These are phyloP conservation scores for Athripsodes cinereus DNA, from an alignment of 2,888 invertebrate genomes.

Conservation along the genomic window DNA sequence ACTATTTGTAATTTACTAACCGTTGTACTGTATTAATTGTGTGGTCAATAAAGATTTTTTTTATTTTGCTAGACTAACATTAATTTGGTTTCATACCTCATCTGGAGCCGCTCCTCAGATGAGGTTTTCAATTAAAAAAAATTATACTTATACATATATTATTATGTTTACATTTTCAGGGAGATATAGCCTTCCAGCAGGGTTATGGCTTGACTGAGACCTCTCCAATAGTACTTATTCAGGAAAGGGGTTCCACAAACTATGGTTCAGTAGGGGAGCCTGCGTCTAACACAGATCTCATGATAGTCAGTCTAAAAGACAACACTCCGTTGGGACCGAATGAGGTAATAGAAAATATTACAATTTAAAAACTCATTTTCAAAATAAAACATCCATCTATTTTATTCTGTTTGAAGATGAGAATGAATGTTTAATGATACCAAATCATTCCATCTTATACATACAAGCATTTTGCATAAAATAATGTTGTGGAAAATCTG, in stretches of 20 bases:
- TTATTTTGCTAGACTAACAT: too few relatives aligned
- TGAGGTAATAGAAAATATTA: slow-evolving; percentile 32
- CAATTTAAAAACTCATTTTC: not conserved
- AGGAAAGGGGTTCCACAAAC: slow-evolving; percentile 33
- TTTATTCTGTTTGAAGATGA: not conserved
- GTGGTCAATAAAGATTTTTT: too few relatives aligned
- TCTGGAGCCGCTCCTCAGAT: too few relatives aligned
- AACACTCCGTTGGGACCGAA: slow-evolving; percentile 51
- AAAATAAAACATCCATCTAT: not conserved
- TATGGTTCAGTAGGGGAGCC: slow-evolving; percentile 51
- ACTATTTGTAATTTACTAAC: too few relatives aligned
- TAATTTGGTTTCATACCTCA: too few relatives aligned
- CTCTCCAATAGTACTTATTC: slow-evolving; percentile 52
- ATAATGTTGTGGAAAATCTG: too few relatives aligned
- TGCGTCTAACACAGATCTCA: slow-evolving; percentile 56
- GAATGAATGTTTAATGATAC: not conserved
- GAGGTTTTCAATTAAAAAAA: too few relatives aligned
- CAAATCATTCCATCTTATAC: too few relatives aligned
- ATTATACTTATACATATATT: too few relatives aligned
- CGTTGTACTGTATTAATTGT: too few relatives aligned
- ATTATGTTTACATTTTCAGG: slow-evolving; percentile 37
- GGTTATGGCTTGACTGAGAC: slow-evolving; percentile 72
- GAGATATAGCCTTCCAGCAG: slow-evolving; percentile 44
- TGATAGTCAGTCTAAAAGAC: slow-evolving; percentile 50
- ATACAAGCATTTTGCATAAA: too few relatives aligned